Conservation (phyloP, 2,797 vertebrate genomes). For the Gouania willdenowi region DNA sequence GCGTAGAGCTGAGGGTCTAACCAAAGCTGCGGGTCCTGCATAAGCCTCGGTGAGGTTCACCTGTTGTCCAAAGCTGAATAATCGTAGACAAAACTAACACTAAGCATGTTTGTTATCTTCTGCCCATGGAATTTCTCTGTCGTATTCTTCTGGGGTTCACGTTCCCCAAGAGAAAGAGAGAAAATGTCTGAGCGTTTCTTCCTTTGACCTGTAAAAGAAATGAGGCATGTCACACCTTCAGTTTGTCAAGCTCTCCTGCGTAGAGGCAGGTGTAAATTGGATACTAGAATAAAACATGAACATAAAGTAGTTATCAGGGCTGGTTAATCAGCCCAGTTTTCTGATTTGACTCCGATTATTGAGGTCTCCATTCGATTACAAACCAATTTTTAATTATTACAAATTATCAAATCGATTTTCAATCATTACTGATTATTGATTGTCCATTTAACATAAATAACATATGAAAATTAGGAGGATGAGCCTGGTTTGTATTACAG, state of each 20-base stretch:
- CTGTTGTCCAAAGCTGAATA: slow-evolving; percentile 52
- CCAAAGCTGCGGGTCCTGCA: slow-evolving; percentile 41
- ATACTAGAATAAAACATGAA: slow-evolving; percentile 28
- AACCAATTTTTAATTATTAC: too few species aligned
- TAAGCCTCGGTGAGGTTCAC: slow-evolving; percentile 64
- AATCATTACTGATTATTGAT: too few species aligned
- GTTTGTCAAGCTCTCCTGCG: slow-evolving; percentile 22
- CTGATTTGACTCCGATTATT: too few species aligned
- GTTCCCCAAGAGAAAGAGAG: slow-evolving; percentile 44
- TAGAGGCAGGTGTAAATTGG: slow-evolving; percentile 19
- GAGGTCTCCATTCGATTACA: too few species aligned
- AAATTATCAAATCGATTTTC: too few species aligned
- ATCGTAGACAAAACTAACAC: slow-evolving; percentile 59
- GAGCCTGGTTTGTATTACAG: too few species aligned
- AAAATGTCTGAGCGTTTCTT: slow-evolving; percentile 28
- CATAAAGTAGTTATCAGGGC: slow-evolving; percentile 47
- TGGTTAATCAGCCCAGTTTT: too few species aligned
- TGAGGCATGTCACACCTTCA: slow-evolving; percentile 53
- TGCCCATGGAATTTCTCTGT: slow-evolving; percentile 71
- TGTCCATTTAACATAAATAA: too few species aligned
- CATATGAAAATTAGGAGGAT: too few species aligned
- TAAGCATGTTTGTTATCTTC: slow-evolving; percentile 69
- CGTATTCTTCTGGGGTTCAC: slow-evolving; percentile 64
- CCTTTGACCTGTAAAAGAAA: slow-evolving; percentile 22
- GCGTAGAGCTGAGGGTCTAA: slow-evolving; percentile 7